These are phyloP conservation scores for Sebastolobus altivelis DNA, from an alignment of 2,797 vertebrate genomes.

Conservation along the genomic window DNA sequence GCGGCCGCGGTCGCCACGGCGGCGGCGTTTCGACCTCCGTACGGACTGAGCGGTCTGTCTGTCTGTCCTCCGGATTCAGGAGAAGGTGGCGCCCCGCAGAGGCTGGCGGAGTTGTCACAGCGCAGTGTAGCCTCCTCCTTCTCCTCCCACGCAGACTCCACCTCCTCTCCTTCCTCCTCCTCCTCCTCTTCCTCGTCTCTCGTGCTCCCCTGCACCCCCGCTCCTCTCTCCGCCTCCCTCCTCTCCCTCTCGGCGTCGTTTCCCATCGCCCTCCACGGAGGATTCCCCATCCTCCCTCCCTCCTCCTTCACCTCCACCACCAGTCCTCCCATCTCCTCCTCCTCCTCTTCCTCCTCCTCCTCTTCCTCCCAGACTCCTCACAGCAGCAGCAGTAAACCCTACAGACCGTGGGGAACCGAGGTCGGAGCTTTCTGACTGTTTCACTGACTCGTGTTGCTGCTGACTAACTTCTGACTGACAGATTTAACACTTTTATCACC, in stretches of 20 bases:
- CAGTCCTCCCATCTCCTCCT: conserved; percentile 50
- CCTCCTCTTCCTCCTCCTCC: conserved; percentile 44
- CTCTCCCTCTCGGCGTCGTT: conserved; percentile 92
- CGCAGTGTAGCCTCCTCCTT: conserved; percentile 67
- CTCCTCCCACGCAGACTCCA: conserved; percentile 81
- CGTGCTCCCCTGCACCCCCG: conserved; percentile 83
- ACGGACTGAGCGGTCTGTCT: conserved; percentile 85
- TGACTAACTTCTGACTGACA: background rate
- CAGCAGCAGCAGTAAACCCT: conserved; percentile 85
- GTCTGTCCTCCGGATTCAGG: conserved; percentile 64
- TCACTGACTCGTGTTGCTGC: background rate
- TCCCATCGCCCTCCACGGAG: conserved; percentile 87
- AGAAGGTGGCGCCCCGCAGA: conserved; percentile 49
- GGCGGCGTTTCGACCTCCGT: conserved; percentile 86
- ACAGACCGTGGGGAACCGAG: conserved; percentile 95
- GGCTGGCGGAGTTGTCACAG: conserved; percentile 81
- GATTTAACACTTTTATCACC: background rate
- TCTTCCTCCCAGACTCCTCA: conserved; percentile 72
- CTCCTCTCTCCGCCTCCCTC: conserved; percentile 89
- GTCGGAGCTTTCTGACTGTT: conserved; percentile 91
- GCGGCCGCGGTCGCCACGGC: conserved; percentile 27
- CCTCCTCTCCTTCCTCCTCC: conserved; percentile 28
- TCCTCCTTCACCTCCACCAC: conserved; percentile 76
- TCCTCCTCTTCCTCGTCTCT: conserved; percentile 54
- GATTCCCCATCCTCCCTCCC: conserved; percentile 88